Percentiles rank a stretch among this genome's conserved stretches.
phyloP scores from a whole-genome alignment of 2,888 invertebrate species.

The Orthonevra nobilis region DNA sequence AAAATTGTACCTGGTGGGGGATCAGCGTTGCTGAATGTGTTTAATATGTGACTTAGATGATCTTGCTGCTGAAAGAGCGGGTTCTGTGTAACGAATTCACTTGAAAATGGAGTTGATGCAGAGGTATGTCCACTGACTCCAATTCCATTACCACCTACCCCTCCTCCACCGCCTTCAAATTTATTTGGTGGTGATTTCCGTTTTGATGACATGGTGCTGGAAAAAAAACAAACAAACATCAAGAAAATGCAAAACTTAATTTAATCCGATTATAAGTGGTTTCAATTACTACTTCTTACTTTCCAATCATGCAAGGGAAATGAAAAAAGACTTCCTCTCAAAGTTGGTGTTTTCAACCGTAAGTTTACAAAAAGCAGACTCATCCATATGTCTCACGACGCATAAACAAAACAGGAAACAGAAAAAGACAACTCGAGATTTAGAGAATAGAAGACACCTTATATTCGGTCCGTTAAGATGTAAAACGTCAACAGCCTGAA shows the following conservation, averaged over 20 bases:
- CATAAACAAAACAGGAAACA: background rate
- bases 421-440: background rate
- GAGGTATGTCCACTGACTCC: constrained; percentile 16
- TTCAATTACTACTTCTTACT: constrained; percentile 13
- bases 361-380: too few relatives aligned
- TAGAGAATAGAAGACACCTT: background rate
- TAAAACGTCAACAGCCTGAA: too few relatives aligned
- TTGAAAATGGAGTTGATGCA: constrained; percentile 26
- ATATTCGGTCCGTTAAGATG: constrained; percentile 36
- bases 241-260: constrained; percentile 6
- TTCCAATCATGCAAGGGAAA: constrained; percentile 47
- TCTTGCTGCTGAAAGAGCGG: constrained; percentile 60
- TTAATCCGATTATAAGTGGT: background rate
- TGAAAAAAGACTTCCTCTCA: too few relatives aligned
- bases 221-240: constrained; percentile 8
- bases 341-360: too few relatives aligned
- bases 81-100: constrained; percentile 42
- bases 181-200: constrained; percentile 97
- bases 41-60: constrained; percentile 58
- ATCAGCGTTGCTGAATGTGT: constrained; percentile 53
- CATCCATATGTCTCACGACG: too few relatives aligned
- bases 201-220: constrained; percentile 95
- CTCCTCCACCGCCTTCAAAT: constrained; percentile 84
- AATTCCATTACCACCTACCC: background rate
- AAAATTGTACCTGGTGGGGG: constrained; percentile 40